Evolutionary conservation across 2,888 invertebrate species (phyloP), one percentile per base, ranked within the genome.

Genomic region (Mesorhabditis belari): DNA sequence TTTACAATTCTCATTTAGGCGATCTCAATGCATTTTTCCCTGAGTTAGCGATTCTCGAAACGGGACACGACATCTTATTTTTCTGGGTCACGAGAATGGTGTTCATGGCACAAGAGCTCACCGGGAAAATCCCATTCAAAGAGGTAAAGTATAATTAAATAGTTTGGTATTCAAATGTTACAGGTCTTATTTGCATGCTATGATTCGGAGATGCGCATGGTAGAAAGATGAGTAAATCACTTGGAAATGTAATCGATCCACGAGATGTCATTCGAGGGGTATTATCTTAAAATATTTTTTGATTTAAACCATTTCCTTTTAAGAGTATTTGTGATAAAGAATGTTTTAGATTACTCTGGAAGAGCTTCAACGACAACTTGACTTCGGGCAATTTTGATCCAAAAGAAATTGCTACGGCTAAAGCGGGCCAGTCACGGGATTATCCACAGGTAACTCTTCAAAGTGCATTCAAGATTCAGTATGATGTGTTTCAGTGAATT

Each of bases 11-110:
- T 17, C n/a, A 17, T 35, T 35, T 35, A 35, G 44, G 58, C 19
- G 71, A 71, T 52, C 53, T 71, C 57, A 60, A 63, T 19, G 87
- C 87, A 0, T 92, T 91, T 84, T 99, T 93, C 85, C 98, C 98
- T 0, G 89, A 91, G 0, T n/a, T n/a, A n/a, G 87, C 88, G 0
- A 82, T 98, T 52, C 84, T 98, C 73, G 98, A 98, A 84, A 80
- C 80, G 21, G 65, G 98, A 0, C 92, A 96, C 81, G 98, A 87
- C 73, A 98, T 98, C 77, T 83, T 99, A 54, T 98, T 98, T 86
- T 98, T 99, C 85, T 99, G 98, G 98, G 98, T 98, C 4, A 96
- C 96, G 0, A 86, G 95, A 65, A 99, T 99, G 98, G 96, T 96
- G 0, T 96, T 98, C 87, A 87, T 98, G 76, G 92, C 94, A 0